Evolutionary conservation across 1,140 invertebrate species (phyloP).

Genomic region (Drosophila sp.): DNA sequence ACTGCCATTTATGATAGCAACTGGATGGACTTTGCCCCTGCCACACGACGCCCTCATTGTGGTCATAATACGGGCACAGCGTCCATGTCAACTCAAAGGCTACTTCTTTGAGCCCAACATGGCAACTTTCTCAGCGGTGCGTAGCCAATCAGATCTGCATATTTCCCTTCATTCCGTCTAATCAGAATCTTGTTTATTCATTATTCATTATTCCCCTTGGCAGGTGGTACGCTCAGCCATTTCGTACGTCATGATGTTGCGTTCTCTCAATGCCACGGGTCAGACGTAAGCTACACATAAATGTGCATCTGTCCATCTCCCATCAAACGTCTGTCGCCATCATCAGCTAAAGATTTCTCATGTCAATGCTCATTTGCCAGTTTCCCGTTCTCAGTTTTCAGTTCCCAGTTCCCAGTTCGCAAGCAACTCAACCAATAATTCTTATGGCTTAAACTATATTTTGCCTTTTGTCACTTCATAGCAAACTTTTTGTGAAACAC

Average conservation of each 20-base stretch:
- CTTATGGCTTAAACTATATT: too few species aligned
- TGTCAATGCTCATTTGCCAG: too few species aligned
- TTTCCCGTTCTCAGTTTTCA: too few species aligned
- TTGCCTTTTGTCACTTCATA: too few species aligned
- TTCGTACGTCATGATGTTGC: conserved; percentile 75
- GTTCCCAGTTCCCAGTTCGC: too few species aligned
- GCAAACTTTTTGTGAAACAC: too few species aligned
- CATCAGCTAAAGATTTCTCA: neutral
- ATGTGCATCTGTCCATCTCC: neutral
- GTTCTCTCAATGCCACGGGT: conserved; percentile 54
- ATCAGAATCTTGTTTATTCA: neutral
- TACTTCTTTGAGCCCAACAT: conserved; percentile 73
- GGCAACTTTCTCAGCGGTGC: conserved; percentile 68
- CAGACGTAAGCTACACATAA: neutral
- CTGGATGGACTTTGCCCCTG: conserved; percentile 56
- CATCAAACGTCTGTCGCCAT: neutral
- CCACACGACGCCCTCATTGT: conserved; percentile 53
- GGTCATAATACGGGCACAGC: conserved; percentile 60
- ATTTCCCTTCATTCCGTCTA: neutral
- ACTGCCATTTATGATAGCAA: conserved; percentile 56
- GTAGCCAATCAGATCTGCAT: neutral
- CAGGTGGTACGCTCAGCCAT: conserved; percentile 70
- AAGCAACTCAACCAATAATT: too few species aligned
- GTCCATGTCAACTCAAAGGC: conserved; percentile 61
- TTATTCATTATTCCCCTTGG: neutral